Conservation (phyloP, 2,888 invertebrate species). For the Rhagonycha lutea region DNA sequence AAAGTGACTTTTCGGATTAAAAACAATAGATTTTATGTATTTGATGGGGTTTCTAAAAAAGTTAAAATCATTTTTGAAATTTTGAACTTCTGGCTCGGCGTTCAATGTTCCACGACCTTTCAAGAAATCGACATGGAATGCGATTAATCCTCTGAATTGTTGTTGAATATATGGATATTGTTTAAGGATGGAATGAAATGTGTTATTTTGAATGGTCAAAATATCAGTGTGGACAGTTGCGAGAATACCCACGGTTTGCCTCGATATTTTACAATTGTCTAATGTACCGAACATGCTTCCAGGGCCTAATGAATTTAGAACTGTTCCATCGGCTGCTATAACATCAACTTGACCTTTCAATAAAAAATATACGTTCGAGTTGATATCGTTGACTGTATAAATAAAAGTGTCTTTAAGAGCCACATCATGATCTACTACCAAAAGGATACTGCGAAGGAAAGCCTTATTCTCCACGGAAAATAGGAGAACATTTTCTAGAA, state of each 20-base stretch:
- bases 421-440: slow-evolving; percentile 6
- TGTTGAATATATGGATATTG: background rate
- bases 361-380: background rate
- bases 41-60: background rate
- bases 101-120: background rate
- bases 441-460: slow-evolving; percentile 25
- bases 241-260: slow-evolving; percentile 16
- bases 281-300: slow-evolving; percentile 33
- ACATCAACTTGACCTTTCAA: slow-evolving; percentile 22
- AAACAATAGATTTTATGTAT: background rate
- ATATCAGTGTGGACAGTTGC: slow-evolving; percentile 25
- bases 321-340: slow-evolving; percentile 24
- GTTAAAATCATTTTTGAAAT: background rate
- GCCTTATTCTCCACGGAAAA: slow-evolving; percentile 13
- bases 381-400: slow-evolving; percentile 24
- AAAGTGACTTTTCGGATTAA: slow-evolving; percentile 7
- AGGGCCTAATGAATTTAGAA: slow-evolving; percentile 14
- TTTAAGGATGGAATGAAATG: slow-evolving; percentile 5
- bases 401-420: slow-evolving; percentile 17
- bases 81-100: background rate
- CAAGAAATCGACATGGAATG: slow-evolving; percentile 12
- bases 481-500: slow-evolving; percentile 6
- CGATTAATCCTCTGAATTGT: background rate
- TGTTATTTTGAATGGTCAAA: slow-evolving; percentile 7
- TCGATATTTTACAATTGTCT: slow-evolving; percentile 2